Conservation (phyloP, 1,140 invertebrate genomes). For the Steinernema khuongi region DNA sequence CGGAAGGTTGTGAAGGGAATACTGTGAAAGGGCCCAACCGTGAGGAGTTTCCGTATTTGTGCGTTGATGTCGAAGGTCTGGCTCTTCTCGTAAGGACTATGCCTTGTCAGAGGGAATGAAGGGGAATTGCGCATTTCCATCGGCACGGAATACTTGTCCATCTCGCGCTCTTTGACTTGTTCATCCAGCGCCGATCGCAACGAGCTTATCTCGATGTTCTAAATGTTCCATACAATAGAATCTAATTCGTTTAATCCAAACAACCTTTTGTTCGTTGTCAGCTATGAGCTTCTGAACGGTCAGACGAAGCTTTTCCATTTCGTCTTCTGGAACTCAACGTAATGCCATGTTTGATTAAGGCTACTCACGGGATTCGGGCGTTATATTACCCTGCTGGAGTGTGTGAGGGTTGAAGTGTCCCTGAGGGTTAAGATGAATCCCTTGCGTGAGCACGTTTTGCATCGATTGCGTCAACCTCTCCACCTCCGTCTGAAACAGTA, state of each 20-base stretch:
- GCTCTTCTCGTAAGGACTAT: slow-evolving; percentile 3
- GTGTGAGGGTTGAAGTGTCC: neutral
- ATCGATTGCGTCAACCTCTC: slow-evolving; percentile 44
- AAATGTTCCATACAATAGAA: slow-evolving; percentile 17
- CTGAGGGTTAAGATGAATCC: slow-evolving; percentile 7
- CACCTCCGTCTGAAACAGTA: slow-evolving; percentile 43
- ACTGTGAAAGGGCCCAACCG: slow-evolving; percentile 43
- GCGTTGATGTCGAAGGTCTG: slow-evolving; percentile 49
- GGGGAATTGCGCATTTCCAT: neutral
- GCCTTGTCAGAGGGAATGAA: neutral
- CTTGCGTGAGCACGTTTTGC: slow-evolving; percentile 29
- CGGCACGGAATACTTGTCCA: neutral
- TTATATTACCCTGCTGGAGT: neutral
- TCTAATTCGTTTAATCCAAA: neutral
- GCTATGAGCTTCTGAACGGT: slow-evolving; percentile 63
- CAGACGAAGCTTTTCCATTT: slow-evolving; percentile 63
- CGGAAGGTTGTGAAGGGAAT: slow-evolving; percentile 22
- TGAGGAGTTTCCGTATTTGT: slow-evolving; percentile 54
- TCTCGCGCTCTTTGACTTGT: slow-evolving; percentile 26
- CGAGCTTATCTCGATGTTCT: slow-evolving; percentile 62
- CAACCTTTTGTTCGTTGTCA: slow-evolving; percentile 64
- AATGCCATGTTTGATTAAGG: neutral
- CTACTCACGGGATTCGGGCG: neutral
- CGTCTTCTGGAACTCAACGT: slow-evolving; percentile 58
- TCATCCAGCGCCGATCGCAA: slow-evolving; percentile 59